Evolutionary conservation across 2,888 invertebrate genomes (phyloP).

Genomic region (Therioaphis trifolii): DNA sequence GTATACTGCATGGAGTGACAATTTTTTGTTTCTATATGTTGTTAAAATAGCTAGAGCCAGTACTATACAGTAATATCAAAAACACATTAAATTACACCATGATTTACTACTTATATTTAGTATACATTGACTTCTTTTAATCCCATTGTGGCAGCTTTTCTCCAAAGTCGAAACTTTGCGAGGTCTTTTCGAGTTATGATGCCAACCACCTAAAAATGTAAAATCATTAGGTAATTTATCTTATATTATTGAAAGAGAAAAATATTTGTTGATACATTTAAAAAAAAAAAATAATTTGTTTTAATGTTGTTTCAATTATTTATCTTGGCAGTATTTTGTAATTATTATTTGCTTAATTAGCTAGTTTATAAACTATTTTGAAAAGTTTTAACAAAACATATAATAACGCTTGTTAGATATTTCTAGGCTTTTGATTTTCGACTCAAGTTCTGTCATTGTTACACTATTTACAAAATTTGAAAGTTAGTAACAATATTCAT

Average conservation of each 20-base stretch:
- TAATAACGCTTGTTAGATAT: too few species aligned
- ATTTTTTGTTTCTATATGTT: too few species aligned
- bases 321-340: neutral
- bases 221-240: too few species aligned
- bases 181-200: constrained; percentile 77
- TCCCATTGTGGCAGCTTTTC: constrained; percentile 69
- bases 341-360: neutral
- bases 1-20: too few species aligned
- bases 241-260: neutral
- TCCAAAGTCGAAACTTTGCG: constrained; percentile 70
- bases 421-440: neutral
- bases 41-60: too few species aligned
- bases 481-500: too few species aligned
- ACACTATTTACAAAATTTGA: too few species aligned
- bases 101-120: constrained; percentile 6
- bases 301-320: neutral
- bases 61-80: neutral
- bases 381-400: neutral
- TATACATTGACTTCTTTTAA: constrained; percentile 69
- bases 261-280: too few species aligned
- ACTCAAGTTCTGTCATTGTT: neutral
- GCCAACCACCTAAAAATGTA: constrained; percentile 72
- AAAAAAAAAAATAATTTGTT: too few species aligned
- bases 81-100: neutral
- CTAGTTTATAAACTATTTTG: neutral